Base-by-base conservation (phyloP, 2,797 vertebrate genomes). In the Poeciliopsis presidionis region DNA sequence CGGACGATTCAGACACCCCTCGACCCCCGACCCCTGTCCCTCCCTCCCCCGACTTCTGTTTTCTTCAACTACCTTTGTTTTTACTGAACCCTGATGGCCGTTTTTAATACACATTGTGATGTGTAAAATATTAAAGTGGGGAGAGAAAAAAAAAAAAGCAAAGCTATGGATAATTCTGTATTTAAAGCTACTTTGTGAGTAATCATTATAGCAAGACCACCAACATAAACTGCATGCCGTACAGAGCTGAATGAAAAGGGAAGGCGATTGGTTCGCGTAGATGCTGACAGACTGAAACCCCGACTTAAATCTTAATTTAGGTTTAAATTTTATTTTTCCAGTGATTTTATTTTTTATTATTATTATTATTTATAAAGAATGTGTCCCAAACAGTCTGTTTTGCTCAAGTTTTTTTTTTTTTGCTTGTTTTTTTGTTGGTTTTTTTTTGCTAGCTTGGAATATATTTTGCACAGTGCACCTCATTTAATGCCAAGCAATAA, bases 361-460 rank as follows among this genome's bases (percentile, higher is more conserved):
- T 92, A 95, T 94, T 95, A 94, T 95, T 96, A 95, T 96, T 96
- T 96, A 95, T 96, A 96, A 95, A 95, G 95, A 96, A 95, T 87
- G 90, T 93, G 87, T 95, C 94, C 94, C 92, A 94, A 95, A 92
- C 91, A 88, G 91, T 91, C 89, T 91, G 74, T 87, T 92, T 88
- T 93, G 87, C 92, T 92, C 87, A 85, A 90, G 90, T 80, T 82
- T 92, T 85, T 49, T 14, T 46, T n/a, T n/a, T n/a, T n/a, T n/a
- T n/a, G n/a, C n/a, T n/a, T n/a, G n/a, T n/a, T n/a, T n/a, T n/a
- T n/a, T n/a, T n/a, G n/a, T n/a, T n/a, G n/a, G 3, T 45, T 46
- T 47, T 47, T 47, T 45, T 92, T 92, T 91, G 86, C 79, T 53
- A 79, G 74, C 84, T 86, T 41, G 85, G 72, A 61, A 74, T 74